phyloP scores from a whole-genome alignment of 2,113 vertebrate genomes.

The Xiphophorus hellerii region DNA sequence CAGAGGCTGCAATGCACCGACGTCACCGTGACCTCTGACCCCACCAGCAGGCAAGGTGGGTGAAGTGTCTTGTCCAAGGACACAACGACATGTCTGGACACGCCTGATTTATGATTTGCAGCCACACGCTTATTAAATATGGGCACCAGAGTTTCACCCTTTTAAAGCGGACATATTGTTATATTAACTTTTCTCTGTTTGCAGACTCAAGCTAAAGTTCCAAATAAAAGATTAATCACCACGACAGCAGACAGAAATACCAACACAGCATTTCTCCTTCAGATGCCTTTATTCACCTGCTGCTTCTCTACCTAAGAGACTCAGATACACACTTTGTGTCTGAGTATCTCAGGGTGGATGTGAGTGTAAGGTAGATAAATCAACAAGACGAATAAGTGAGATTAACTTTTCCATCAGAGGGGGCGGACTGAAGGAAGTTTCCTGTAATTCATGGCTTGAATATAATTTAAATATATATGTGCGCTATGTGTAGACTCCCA shows the following conservation, averaged over 20 bases:
- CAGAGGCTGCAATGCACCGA: too few relatives aligned
- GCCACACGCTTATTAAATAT: not conserved
- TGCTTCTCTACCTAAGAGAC: constrained; percentile 1
- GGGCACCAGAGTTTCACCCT: not conserved
- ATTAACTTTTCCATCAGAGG: constrained; percentile 25
- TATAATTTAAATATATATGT: constrained; percentile 32
- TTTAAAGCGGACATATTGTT: not conserved
- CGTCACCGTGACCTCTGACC: too few relatives aligned
- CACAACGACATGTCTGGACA: too few relatives aligned
- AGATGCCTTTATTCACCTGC: not conserved
- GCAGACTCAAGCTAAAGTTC: too few relatives aligned
- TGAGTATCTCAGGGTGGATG: constrained; percentile 20
- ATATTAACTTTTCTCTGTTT: too few relatives aligned
- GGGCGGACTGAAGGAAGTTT: constrained; percentile 35
- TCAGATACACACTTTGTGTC: not conserved
- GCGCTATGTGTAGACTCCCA: constrained; percentile 37
- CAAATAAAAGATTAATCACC: too few relatives aligned
- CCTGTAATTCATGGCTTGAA: constrained; percentile 27
- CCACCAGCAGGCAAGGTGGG: too few relatives aligned
- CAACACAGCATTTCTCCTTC: not conserved
- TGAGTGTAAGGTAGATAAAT: constrained; percentile 21
- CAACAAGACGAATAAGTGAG: constrained; percentile 11
- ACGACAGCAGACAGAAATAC: too few relatives aligned
- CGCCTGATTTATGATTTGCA: not conserved
- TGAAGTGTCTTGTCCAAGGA: too few relatives aligned